These are phyloP conservation scores for Samia ricini DNA, from an alignment of 1,140 invertebrate species.

Conservation along the genomic window DNA sequence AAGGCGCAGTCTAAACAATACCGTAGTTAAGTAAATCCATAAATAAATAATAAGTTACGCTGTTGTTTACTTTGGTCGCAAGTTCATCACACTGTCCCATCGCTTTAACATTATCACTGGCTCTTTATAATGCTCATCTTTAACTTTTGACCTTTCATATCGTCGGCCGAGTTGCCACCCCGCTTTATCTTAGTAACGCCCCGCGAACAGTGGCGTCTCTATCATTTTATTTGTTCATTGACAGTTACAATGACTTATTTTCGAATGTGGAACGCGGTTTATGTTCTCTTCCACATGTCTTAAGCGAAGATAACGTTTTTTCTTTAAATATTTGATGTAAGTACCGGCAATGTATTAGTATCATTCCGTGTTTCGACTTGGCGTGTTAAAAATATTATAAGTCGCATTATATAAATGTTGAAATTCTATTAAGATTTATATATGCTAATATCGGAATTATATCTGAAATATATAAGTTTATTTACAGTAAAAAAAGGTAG, in stretches of 20 bases:
- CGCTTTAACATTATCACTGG: slow-evolving; percentile 40
- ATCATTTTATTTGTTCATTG: slow-evolving; percentile 54
- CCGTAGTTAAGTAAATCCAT: slow-evolving; percentile 21
- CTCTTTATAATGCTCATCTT: slow-evolving; percentile 58
- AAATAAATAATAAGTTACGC: slow-evolving; percentile 29
- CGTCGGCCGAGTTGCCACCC: slow-evolving; percentile 54
- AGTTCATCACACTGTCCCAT: slow-evolving; percentile 67
- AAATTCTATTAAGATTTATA: too few relatives aligned
- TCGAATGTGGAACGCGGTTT: slow-evolving; percentile 24
- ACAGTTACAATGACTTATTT: slow-evolving; percentile 36
- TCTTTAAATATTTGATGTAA: too few relatives aligned
- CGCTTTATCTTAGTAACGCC: slow-evolving; percentile 51
- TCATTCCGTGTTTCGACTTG: too few relatives aligned
- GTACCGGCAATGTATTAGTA: too few relatives aligned
- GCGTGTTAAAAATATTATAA: too few relatives aligned
- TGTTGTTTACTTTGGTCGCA: slow-evolving; percentile 42
- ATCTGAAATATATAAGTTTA: too few relatives aligned
- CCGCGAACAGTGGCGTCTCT: slow-evolving; percentile 48
- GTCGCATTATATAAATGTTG: too few relatives aligned
- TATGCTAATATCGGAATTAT: too few relatives aligned
- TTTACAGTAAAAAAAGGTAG: too few relatives aligned
- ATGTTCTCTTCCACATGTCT: slow-evolving; percentile 1
- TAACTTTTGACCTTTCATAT: slow-evolving; percentile 60
- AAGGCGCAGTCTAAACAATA: slow-evolving; percentile 48
- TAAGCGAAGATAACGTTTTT: neutral